Percentiles rank a stretch among this genome's conserved stretches.
phyloP scores from a whole-genome alignment of 2,888 invertebrate species.

The Lepeophtheirus nordmannii region DNA sequence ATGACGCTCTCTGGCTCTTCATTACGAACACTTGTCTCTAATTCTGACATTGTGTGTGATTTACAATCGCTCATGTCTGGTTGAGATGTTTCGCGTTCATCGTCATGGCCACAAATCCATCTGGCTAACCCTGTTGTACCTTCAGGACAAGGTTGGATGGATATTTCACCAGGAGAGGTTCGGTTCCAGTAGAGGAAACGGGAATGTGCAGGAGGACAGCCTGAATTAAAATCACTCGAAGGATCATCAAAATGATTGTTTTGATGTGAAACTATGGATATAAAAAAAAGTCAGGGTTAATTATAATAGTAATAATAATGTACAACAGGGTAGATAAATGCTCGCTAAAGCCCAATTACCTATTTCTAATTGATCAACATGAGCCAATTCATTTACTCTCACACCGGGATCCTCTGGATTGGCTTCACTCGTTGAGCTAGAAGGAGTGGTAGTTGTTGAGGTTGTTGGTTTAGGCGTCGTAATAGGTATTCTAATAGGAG shows the following conservation, averaged over 20 bases:
- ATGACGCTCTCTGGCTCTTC: conserved; percentile 54
- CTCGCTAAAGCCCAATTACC: neutral
- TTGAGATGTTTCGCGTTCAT: conserved; percentile 49
- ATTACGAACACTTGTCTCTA: conserved; percentile 41
- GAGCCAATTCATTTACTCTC: neutral
- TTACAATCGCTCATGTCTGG: conserved; percentile 76
- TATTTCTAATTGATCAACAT: conserved; percentile 3
- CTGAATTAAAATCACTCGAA: neutral
- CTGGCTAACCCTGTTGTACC: conserved; percentile 70
- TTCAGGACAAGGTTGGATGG: conserved; percentile 72
- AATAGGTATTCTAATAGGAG: conserved; percentile 8
- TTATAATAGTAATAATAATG: neutral
- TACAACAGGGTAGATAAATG: neutral
- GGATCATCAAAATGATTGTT: neutral
- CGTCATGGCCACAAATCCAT: conserved; percentile 49
- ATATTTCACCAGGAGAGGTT: conserved; percentile 57
- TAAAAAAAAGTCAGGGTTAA: neutral
- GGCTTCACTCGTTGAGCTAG: neutral
- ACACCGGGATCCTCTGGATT: neutral
- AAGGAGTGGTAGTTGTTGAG: neutral
- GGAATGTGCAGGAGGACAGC: conserved; percentile 52
- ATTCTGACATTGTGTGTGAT: conserved; percentile 67
- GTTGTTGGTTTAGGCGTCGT: conserved; percentile 15
- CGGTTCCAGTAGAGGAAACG: conserved; percentile 73
- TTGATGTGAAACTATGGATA: neutral